Conservation (phyloP, 2,113 vertebrate genomes). For the Murina feae region DNA sequence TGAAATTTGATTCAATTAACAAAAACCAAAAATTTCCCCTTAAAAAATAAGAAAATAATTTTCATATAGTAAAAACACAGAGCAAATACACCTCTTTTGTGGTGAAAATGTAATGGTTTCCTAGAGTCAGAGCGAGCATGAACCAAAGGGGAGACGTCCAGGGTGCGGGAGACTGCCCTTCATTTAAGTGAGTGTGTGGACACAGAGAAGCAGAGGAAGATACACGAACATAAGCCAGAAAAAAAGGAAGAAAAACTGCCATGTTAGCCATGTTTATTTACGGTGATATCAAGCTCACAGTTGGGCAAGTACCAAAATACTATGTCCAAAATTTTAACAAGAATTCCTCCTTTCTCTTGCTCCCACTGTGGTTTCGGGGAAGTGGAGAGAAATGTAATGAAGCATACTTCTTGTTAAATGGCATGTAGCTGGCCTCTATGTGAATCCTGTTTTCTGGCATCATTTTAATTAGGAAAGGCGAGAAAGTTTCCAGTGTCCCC, state of each 20-base stretch:
- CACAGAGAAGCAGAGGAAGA: background rate
- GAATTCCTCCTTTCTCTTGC: slow-evolving; percentile 43
- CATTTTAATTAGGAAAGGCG: slow-evolving; percentile 77
- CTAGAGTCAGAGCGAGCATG: background rate
- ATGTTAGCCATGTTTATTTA: background rate
- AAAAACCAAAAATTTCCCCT: background rate
- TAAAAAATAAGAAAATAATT: background rate
- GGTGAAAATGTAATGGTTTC: background rate
- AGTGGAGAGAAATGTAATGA: slow-evolving; percentile 34
- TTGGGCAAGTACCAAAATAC: slow-evolving; percentile 62
- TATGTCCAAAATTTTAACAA: slow-evolving; percentile 66
- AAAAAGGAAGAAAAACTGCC: background rate
- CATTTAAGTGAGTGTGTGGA: background rate
- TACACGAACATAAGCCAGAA: background rate
- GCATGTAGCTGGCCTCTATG: slow-evolving; percentile 49
- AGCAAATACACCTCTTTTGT: slow-evolving; percentile 35
- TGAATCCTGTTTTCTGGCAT: slow-evolving; percentile 69
- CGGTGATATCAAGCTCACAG: slow-evolving; percentile 49
- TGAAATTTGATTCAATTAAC: background rate
- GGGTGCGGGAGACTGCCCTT: background rate
- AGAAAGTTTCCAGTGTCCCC: slow-evolving; percentile 72
- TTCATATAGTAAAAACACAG: slow-evolving; percentile 16
- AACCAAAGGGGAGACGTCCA: background rate
- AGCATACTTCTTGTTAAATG: slow-evolving; percentile 38
- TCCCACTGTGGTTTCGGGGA: slow-evolving; percentile 58